A percentile compares a stretch with the other conserved stretches of the same genome.
phyloP scores from a whole-genome alignment of 2,888 invertebrate species.

The Hylaea fasciaria region DNA sequence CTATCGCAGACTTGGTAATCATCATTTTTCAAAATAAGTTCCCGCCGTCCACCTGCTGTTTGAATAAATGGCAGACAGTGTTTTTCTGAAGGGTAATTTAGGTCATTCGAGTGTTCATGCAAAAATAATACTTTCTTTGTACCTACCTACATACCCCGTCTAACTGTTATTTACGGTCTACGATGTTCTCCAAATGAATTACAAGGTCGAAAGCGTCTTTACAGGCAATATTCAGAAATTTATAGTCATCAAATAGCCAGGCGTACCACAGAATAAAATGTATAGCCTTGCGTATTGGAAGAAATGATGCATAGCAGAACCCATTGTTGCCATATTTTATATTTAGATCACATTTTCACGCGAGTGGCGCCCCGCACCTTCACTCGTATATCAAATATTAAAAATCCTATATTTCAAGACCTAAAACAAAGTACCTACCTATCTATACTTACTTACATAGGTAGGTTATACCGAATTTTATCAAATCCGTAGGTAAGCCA shows the following conservation, averaged over 20 bases:
- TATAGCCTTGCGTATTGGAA: too few relatives aligned
- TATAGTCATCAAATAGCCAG: slow-evolving; percentile 11
- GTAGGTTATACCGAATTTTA: too few relatives aligned
- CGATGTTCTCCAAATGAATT: slow-evolving; percentile 17
- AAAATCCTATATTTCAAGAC: too few relatives aligned
- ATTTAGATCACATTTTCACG: too few relatives aligned
- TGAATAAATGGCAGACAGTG: slow-evolving; percentile 34
- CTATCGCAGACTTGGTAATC: slow-evolving; percentile 26
- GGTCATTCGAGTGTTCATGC: slow-evolving; percentile 38
- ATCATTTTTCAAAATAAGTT: slow-evolving; percentile 40
- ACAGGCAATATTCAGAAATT: slow-evolving; percentile 15
- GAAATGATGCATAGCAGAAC: too few relatives aligned
- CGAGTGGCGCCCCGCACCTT: too few relatives aligned
- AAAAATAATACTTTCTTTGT: slow-evolving; percentile 34
- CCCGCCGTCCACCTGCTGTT: slow-evolving; percentile 31
- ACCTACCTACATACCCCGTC: too few relatives aligned
- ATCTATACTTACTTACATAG: too few relatives aligned
- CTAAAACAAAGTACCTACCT: too few relatives aligned
- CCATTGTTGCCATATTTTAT: too few relatives aligned
- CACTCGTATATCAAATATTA: too few relatives aligned
- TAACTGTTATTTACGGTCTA: slow-evolving; percentile 23
- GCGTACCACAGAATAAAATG: background rate
- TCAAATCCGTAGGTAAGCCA: too few relatives aligned
- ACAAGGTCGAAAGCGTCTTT: slow-evolving; percentile 19
- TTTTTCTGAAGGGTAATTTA: slow-evolving; percentile 37